Conservation (phyloP, 2,888 invertebrate genomes). For the Drosophila lutescens region DNA sequence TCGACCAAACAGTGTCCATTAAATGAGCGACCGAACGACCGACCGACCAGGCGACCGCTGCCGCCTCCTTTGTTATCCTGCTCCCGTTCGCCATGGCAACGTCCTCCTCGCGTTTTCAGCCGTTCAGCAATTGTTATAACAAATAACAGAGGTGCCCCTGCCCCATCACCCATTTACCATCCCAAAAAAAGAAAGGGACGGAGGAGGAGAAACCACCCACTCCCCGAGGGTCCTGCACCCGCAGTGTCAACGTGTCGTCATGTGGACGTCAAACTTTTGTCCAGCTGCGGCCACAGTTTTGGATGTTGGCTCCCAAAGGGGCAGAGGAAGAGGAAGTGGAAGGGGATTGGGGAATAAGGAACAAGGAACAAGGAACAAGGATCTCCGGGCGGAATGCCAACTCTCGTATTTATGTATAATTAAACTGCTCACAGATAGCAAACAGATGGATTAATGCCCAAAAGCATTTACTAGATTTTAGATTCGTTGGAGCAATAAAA, state of each 20-base stretch:
- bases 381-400: slow-evolving; percentile 29
- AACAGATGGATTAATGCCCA: not conserved
- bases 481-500: no score
- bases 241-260: slow-evolving; percentile 67
- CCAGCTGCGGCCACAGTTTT: slow-evolving; percentile 66
- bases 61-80: slow-evolving; percentile 28
- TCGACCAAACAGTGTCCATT: slow-evolving; percentile 83
- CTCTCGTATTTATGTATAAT: slow-evolving; percentile 43
- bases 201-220: slow-evolving; percentile 3
- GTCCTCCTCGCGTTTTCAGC: slow-evolving; percentile 53
- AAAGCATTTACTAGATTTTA: not conserved
- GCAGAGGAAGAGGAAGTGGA: no score
- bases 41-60: slow-evolving; percentile 53
- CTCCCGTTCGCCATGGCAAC: slow-evolving; percentile 30
- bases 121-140: slow-evolving; percentile 70
- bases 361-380: not conserved
- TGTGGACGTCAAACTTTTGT: slow-evolving; percentile 78
- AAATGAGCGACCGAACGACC: slow-evolving; percentile 70
- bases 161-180: not conserved
- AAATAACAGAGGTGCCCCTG: slow-evolving; percentile 61
- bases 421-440: slow-evolving; percentile 52
- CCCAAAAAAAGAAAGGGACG: not conserved
- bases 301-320: slow-evolving; percentile 12
- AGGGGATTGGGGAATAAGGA: not conserved
- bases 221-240: slow-evolving; percentile 23